Conservation (phyloP, 2,888 invertebrate species). For the Carpatolechia fugitivella region DNA sequence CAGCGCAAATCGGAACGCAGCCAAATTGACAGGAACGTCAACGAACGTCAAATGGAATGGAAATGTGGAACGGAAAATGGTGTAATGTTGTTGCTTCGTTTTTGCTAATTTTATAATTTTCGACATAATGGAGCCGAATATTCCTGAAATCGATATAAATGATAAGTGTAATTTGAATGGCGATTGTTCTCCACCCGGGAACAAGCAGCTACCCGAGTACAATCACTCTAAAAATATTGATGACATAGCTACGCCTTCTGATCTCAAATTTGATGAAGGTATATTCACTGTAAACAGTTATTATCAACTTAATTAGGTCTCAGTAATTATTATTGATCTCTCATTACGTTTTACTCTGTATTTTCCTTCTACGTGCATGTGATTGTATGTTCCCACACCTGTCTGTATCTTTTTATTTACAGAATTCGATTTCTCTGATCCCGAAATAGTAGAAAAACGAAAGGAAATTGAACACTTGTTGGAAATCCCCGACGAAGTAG, state of each 20-base stretch:
- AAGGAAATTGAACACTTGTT: conserved; percentile 80
- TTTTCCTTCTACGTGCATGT: too few species aligned
- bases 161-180: conserved; percentile 60
- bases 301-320: background rate
- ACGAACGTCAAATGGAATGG: too few species aligned
- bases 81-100: conserved; percentile 68
- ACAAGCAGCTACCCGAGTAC: conserved; percentile 47
- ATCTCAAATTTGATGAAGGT: conserved; percentile 86
- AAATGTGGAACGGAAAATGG: conserved; percentile 40
- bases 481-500: conserved; percentile 58
- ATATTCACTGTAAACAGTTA: conserved; percentile 26
- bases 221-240: conserved; percentile 72
- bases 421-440: conserved; percentile 81
- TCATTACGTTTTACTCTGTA: too few species aligned
- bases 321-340: too few species aligned
- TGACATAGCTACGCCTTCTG: conserved; percentile 79
- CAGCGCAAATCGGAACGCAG: too few species aligned
- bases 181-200: conserved; percentile 49
- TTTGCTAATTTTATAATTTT: conserved; percentile 43
- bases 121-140: conserved; percentile 56
- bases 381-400: too few species aligned
- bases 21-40: too few species aligned
- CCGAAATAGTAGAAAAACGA: conserved; percentile 80
- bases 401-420: too few species aligned
- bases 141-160: conserved; percentile 46